Evolutionary conservation across 2,888 invertebrate species (phyloP), one percentile per base, ranked within the genome.

Genomic region (Monopis laevigella): DNA sequence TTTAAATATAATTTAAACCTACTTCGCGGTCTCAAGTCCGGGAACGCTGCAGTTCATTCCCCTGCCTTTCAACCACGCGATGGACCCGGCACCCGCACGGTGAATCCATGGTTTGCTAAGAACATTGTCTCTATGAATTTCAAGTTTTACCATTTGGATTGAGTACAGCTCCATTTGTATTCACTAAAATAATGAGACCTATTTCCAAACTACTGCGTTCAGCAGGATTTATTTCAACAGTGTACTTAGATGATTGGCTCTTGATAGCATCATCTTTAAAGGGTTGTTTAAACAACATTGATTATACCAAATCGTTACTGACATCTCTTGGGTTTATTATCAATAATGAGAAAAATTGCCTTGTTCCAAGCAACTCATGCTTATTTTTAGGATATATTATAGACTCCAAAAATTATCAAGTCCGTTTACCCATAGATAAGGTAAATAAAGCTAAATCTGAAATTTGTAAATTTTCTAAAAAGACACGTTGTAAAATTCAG

Each of bases 51-150:
- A n/a, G n/a, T n/a, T n/a, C n/a, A n/a, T n/a, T n/a, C n/a, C n/a
- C n/a, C n/a, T n/a, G n/a, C n/a, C n/a, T n/a, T n/a, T n/a, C n/a
- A n/a, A n/a, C n/a, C n/a, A n/a, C n/a, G n/a, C n/a, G n/a, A n/a
- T n/a, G n/a, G n/a, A n/a, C n/a, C n/a, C n/a, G n/a, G n/a, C n/a
- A n/a, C n/a, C n/a, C n/a, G n/a, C n/a, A n/a, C n/a, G n/a, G n/a
- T n/a, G n/a, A n/a, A n/a, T n/a, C n/a, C n/a, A n/a, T n/a, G n/a
- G n/a, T n/a, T n/a, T n/a, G n/a, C n/a, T n/a, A n/a, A 21, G 34
- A 24, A 38, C 19, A 27, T 8, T 44, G n/a, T 44, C 18, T 26
- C 29, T n/a, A n/a, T n/a, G n/a, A 44, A 41, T 44, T 44, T 39
- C 28, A 44, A 18, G 44, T 44, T 16, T 19, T 42, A 29, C 38